A percentile compares a stretch with the other conserved stretches of the same genome.
Evolutionary conservation across 1,140 invertebrate genomes (phyloP).

Genomic region (Drosophila watanabei): DNA sequence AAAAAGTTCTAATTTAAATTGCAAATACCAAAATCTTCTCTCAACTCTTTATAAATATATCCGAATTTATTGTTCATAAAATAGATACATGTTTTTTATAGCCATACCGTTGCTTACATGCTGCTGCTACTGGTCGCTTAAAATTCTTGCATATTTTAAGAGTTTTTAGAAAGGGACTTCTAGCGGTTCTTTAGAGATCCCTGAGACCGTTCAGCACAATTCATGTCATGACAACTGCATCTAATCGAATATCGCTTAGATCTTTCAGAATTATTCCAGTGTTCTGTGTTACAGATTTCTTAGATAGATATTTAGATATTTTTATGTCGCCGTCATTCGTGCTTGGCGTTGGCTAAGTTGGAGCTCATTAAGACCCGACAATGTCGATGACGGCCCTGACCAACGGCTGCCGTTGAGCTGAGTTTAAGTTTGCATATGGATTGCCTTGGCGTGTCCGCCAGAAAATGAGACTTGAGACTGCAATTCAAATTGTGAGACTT

Average conservation of each 20-base stretch:
- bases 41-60: not conserved
- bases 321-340: constrained; percentile 41
- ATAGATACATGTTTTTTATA: not conserved
- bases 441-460: constrained; percentile 47
- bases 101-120: not conserved
- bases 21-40: not conserved
- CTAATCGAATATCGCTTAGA: constrained; percentile 22
- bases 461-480: constrained; percentile 29
- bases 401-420: constrained; percentile 35
- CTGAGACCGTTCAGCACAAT: not conserved
- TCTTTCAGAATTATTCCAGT: constrained; percentile 9
- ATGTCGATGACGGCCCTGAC: constrained; percentile 41
- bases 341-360: constrained; percentile 25
- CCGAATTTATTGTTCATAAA: not conserved
- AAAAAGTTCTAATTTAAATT: not conserved
- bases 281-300: constrained; percentile 22
- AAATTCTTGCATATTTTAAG: constrained; percentile 21
- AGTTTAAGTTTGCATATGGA: constrained; percentile 33
- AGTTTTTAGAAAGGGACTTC: constrained; percentile 39
- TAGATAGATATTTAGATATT: constrained; percentile 27
- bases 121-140: not conserved
- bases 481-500: constrained; percentile 28
- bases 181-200: constrained; percentile 1
- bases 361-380: constrained; percentile 34
- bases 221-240: constrained; percentile 13